Conservation (phyloP, 2,113 vertebrate species). For the Caloenas nicobarica region DNA sequence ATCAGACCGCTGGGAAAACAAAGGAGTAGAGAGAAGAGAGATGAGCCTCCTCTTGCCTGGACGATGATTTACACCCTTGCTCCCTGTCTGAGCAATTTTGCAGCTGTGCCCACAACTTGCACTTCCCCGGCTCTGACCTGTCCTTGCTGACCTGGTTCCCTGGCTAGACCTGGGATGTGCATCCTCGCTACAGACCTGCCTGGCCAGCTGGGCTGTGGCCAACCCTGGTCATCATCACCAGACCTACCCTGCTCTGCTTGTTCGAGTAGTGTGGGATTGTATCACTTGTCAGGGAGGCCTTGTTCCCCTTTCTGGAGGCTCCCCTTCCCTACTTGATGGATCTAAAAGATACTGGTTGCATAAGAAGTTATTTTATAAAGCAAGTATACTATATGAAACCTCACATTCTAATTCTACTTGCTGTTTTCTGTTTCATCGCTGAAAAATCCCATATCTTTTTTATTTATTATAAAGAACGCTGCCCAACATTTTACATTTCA, state of each 20-base stretch:
- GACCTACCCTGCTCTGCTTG: neutral
- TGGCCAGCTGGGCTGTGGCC: neutral
- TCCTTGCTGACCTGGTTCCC: neutral
- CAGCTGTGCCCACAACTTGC: neutral
- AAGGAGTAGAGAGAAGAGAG: neutral
- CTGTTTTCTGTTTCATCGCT: neutral
- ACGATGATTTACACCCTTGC: neutral
- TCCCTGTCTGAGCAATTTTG: rapidly evolving
- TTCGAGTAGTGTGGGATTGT: too few relatives aligned
- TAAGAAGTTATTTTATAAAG: neutral
- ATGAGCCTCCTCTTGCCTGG: neutral
- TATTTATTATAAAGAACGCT: neutral
- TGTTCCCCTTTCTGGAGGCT: neutral
- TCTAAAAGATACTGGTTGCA: neutral
- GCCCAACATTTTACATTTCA: neutral
- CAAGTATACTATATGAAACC: neutral
- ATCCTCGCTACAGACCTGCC: rapidly evolving
- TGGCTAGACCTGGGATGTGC: neutral
- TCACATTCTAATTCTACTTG: neutral
- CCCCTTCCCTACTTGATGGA: neutral
- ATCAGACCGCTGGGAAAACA: neutral
- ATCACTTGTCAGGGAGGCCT: neutral
- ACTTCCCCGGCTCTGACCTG: neutral
- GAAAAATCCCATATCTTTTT: rapidly evolving
- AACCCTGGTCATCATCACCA: rapidly evolving